These are phyloP conservation scores for Tinea pellionella DNA, from an alignment of 2,888 invertebrate genomes.

Conservation along the genomic window DNA sequence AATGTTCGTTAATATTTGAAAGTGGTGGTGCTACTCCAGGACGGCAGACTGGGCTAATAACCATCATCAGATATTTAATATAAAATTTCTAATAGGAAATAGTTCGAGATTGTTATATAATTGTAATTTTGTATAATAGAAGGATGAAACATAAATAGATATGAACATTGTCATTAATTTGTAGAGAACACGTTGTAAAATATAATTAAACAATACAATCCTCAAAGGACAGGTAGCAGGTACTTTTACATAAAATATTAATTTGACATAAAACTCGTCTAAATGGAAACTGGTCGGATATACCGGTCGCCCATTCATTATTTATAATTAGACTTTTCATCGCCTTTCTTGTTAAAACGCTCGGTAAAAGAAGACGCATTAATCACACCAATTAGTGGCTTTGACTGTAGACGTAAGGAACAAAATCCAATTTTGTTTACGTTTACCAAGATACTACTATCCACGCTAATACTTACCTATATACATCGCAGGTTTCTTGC, in stretches of 20 bases:
- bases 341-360: slow-evolving; percentile 27
- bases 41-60: no score
- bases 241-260: neutral
- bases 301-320: slow-evolving; percentile 34
- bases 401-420: neutral
- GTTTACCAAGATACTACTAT: neutral
- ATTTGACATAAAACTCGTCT: neutral
- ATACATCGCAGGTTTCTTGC: neutral
- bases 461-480: neutral
- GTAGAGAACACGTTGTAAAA: neutral
- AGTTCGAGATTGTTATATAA: no score
- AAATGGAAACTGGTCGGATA: slow-evolving; percentile 7
- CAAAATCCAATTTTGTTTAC: slow-evolving; percentile 3
- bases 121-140: no score
- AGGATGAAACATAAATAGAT: no score
- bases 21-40: no score
- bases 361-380: slow-evolving; percentile 32
- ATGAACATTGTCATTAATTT: neutral
- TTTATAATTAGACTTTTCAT: slow-evolving; percentile 45
- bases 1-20: no score
- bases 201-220: neutral
- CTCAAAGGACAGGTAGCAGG: neutral
- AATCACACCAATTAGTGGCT: slow-evolving; percentile 42
- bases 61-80: no score
- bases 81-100: no score